A percentile compares a stretch with the other conserved stretches of the same genome.
These are phyloP conservation scores for Smittia sp. DNA, from an alignment of 2,888 invertebrate species.

Conservation along the genomic window DNA sequence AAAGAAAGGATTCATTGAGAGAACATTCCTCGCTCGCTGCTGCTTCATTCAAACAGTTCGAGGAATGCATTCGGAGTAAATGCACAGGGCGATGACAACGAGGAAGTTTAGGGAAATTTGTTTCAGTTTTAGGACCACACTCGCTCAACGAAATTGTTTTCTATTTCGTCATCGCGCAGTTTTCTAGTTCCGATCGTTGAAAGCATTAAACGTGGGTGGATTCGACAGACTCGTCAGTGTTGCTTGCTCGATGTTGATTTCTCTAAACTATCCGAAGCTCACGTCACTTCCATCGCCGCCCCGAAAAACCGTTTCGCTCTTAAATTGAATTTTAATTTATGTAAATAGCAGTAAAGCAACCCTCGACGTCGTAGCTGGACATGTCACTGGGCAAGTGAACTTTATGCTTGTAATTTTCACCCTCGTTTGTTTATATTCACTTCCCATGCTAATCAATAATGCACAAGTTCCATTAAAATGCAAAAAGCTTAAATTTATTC, in stretches of 20 bases:
- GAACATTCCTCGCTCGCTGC: constrained; percentile 9
- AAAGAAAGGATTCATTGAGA: constrained; percentile 36
- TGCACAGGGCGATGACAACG: not conserved
- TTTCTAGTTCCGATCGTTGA: too few relatives aligned
- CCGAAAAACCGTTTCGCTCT: not conserved
- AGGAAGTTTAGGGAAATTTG: not conserved
- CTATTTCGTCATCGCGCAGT: too few relatives aligned
- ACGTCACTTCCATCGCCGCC: too few relatives aligned
- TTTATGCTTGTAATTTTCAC: constrained; percentile 1
- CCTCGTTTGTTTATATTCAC: constrained; percentile 19
- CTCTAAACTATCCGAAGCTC: too few relatives aligned
- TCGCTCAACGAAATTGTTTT: not conserved
- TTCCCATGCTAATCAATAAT: constrained; percentile 39
- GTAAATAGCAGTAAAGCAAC: not conserved
- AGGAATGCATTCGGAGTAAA: too few relatives aligned
- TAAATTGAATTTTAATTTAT: constrained; percentile 5
- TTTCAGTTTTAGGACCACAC: constrained; percentile 10
- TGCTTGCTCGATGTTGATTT: too few relatives aligned
- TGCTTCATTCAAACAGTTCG: too few relatives aligned
- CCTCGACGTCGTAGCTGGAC: not conserved
- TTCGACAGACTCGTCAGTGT: too few relatives aligned
- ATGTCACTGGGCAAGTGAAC: not conserved
- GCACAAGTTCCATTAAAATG: constrained; percentile 19
- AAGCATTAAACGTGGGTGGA: too few relatives aligned
- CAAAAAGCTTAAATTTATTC: constrained; percentile 25